phyloP scores from a whole-genome alignment of 2,797 vertebrate genomes.

The Antennarius maculatus region DNA sequence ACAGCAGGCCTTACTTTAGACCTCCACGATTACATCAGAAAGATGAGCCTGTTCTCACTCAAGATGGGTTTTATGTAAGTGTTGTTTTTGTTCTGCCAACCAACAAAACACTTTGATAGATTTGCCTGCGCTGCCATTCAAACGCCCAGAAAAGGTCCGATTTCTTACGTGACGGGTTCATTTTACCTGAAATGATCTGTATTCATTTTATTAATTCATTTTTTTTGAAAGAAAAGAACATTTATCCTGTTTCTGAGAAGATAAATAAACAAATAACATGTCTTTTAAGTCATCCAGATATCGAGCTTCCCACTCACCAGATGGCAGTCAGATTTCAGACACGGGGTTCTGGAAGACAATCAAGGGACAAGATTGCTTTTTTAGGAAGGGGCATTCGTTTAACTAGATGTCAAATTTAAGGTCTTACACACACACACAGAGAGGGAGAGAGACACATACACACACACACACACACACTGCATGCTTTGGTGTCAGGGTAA shows the following conservation, averaged over 20 bases:
- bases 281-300: conserved; percentile 65
- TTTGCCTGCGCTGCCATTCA: background rate
- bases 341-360: conserved; percentile 76
- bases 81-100: conserved; percentile 28
- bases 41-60: conserved; percentile 34
- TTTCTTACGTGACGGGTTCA: conserved; percentile 10
- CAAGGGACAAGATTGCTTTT: conserved; percentile 79
- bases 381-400: conserved; percentile 68
- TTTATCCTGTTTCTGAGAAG: conserved; percentile 25
- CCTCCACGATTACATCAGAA: conserved; percentile 55
- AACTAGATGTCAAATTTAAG: conserved; percentile 75
- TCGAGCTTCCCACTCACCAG: conserved; percentile 71
- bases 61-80: conserved; percentile 16
- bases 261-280: conserved; percentile 63
- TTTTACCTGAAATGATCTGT: conserved; percentile 21
- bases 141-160: conserved; percentile 16
- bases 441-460: conserved; percentile 1
- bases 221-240: conserved; percentile 7
- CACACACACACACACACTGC: conserved; percentile 12
- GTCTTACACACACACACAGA: conserved; percentile 17
- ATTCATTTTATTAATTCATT: conserved; percentile 30
- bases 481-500: conserved; percentile 22
- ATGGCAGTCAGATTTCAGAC: conserved; percentile 79
- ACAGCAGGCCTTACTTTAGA: conserved; percentile 57
- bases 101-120: conserved; percentile 18